These are phyloP conservation scores for Periparus ater DNA, from an alignment of 2,797 vertebrate genomes.

Conservation along the genomic window DNA sequence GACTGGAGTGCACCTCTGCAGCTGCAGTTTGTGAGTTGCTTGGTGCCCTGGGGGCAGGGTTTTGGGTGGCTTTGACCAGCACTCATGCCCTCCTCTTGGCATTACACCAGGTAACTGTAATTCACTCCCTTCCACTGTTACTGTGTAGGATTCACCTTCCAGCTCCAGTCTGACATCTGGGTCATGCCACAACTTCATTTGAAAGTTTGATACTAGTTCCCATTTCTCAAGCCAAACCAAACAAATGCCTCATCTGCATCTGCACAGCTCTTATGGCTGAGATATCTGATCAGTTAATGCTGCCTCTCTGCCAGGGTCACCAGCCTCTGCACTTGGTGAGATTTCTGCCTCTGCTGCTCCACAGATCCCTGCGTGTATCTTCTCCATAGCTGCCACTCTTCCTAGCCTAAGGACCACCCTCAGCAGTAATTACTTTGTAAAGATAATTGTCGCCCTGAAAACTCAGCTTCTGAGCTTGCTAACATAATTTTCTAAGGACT, in stretches of 20 bases:
- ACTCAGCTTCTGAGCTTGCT: no score
- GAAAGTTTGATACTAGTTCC: background rate
- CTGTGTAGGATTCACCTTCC: background rate
- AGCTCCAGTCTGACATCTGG: background rate
- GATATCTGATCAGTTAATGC: background rate
- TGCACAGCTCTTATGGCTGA: background rate
- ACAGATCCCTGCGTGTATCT: fast-evolving
- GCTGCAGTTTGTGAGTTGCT: background rate
- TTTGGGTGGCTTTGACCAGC: background rate
- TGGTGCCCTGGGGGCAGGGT: fast-evolving
- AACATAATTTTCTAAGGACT: no score
- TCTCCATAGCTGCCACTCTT: background rate
- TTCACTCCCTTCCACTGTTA: background rate
- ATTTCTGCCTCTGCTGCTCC: background rate
- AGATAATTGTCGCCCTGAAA: no score
- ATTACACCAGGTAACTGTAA: background rate
- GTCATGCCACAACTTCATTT: background rate
- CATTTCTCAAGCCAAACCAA: background rate
- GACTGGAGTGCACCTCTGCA: background rate
- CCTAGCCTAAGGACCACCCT: background rate
- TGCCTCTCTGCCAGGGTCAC: background rate
- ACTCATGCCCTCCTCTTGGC: background rate
- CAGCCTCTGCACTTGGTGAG: background rate
- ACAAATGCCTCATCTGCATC: background rate
- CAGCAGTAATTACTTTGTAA: background rate